Evolutionary conservation across 2,797 vertebrate species (phyloP), one percentile per base, ranked within the genome.

Genomic region (Bufotes viridis): DNA sequence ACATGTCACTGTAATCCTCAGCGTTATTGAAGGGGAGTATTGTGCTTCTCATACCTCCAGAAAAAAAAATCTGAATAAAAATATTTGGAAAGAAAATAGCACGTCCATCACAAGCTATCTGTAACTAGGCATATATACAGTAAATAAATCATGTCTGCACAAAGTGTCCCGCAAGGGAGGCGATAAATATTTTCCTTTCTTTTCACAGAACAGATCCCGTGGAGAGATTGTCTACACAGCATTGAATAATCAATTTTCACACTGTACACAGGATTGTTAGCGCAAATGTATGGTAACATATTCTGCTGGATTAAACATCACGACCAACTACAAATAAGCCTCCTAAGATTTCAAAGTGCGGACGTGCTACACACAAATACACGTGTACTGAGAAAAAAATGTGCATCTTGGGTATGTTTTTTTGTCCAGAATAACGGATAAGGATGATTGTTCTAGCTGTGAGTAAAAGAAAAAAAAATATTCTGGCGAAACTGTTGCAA

Each of bases 71-170:
- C 26, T 13, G 72, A 87, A 89, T 86, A 61, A 83, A 84, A 89
- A 89, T 89, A 89, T 89, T 89, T 86, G 51, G 84, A 86, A 82
- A 89, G 80, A 87, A 89, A 89, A 89, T 82, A 89, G 63, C 61
- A 70, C 26, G 88, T 86, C 80, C 57, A 78, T 89, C 84, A 89
- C 57, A 83, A 81, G 17, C 55, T 70, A 86, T 82, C 80, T 78
- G 84, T 86, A 89, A 58, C 88, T 79, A 89, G 80, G 88, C 79
- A 89, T 86, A 86, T 78, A 86, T 83, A 89, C 88, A 86, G 70
- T 78, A 89, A 82, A 89, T 87, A 83, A 82, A 89, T 89, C 80
- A 82, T 87, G 84, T 89, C 88, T 78, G 84, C 88, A 89, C 88
- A 86, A 74, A 78, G 80, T 86, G 88, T 82, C 80, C 84, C 80